Conservation (phyloP, 2,888 invertebrate species). For the Amphipoea lucens region DNA sequence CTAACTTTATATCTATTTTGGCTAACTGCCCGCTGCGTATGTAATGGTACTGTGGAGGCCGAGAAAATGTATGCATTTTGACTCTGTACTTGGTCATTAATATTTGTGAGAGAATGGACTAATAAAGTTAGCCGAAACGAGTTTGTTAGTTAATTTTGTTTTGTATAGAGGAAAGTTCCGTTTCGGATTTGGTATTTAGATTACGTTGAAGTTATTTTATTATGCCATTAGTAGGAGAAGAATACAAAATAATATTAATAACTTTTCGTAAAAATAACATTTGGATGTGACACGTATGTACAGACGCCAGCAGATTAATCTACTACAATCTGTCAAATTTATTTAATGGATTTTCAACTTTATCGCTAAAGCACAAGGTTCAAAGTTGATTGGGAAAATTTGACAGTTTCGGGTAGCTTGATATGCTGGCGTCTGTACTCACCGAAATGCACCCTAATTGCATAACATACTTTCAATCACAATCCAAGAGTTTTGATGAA, state of each 20-base stretch:
- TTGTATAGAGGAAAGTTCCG: slow-evolving; percentile 10
- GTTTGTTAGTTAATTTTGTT: slow-evolving; percentile 44
- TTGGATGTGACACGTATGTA: neutral
- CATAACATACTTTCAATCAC: too few relatives aligned
- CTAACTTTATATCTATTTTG: slow-evolving; percentile 74
- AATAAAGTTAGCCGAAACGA: slow-evolving; percentile 47
- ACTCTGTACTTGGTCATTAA: slow-evolving; percentile 62
- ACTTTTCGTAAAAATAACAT: neutral
- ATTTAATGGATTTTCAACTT: too few relatives aligned
- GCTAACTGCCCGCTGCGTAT: slow-evolving; percentile 70
- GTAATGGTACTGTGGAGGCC: slow-evolving; percentile 60
- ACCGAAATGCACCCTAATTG: too few relatives aligned
- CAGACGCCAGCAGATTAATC: too few relatives aligned
- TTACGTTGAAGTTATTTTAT: neutral
- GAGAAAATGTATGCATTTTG: slow-evolving; percentile 66
- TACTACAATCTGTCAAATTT: too few relatives aligned
- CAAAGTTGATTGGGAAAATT: too few relatives aligned
- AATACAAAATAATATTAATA: neutral
- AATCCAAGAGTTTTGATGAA: too few relatives aligned
- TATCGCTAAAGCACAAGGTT: too few relatives aligned
- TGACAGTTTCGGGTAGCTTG: too few relatives aligned
- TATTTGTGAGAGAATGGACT: slow-evolving; percentile 59
- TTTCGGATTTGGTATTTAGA: slow-evolving; percentile 11
- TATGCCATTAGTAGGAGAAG: neutral
- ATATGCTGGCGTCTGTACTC: too few relatives aligned